These are phyloP conservation scores for Hipparchia semele DNA, from an alignment of 2,888 invertebrate species.

Conservation along the genomic window DNA sequence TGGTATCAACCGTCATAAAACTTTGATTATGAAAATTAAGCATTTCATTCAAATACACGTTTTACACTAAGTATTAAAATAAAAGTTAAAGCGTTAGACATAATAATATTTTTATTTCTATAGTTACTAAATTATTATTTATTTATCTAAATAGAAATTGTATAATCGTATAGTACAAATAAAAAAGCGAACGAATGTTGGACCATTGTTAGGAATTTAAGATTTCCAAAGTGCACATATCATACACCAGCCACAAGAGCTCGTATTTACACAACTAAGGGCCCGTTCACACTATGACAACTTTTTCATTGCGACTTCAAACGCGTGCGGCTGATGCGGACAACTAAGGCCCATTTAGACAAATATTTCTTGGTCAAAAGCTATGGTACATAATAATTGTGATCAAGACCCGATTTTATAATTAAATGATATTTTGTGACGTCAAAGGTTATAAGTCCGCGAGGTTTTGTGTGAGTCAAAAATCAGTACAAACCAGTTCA, in stretches of 20 bases:
- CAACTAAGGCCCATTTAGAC: background rate
- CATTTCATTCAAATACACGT: conserved; percentile 77
- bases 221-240: conserved; percentile 77
- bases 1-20: conserved; percentile 81
- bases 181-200: conserved; percentile 81
- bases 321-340: background rate
- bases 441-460: too few relatives aligned
- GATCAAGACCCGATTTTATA: too few relatives aligned
- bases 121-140: conserved; percentile 58
- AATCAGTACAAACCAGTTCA: too few relatives aligned
- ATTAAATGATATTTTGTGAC: too few relatives aligned
- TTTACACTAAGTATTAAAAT: conserved; percentile 66
- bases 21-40: conserved; percentile 80
- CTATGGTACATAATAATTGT: background rate
- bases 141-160: conserved; percentile 79
- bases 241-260: conserved; percentile 72
- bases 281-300: background rate
- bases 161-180: conserved; percentile 81
- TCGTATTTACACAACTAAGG: conserved; percentile 75
- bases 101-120: conserved; percentile 50
- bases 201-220: conserved; percentile 82
- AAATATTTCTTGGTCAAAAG: background rate
- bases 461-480: too few relatives aligned
- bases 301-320: background rate
- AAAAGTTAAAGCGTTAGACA: conserved; percentile 76